Conservation (phyloP, 53 echinoderm and acorn worm genomes). For the Echinometra lucunter region DNA sequence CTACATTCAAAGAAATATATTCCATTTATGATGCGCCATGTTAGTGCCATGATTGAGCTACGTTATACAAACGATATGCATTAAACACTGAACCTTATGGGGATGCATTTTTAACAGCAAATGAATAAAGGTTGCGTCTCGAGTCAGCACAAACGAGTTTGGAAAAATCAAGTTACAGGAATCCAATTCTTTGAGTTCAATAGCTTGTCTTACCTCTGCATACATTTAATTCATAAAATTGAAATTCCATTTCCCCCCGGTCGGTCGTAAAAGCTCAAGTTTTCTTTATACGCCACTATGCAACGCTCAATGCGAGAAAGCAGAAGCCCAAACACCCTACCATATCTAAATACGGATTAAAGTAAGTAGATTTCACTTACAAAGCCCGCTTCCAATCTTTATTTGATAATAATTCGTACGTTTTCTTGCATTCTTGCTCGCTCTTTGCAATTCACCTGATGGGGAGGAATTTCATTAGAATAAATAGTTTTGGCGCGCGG, state of each 20-base stretch:
- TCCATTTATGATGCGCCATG: neutral
- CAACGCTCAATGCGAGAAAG: neutral
- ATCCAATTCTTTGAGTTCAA: slow-evolving; percentile 16
- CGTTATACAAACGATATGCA: neutral
- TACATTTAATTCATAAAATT: slow-evolving; percentile 49
- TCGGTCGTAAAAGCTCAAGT: neutral
- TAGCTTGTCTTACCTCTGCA: neutral
- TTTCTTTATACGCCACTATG: neutral
- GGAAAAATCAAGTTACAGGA: neutral
- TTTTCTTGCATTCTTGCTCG: slow-evolving; percentile 41
- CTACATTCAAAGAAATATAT: neutral
- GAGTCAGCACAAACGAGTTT: neutral
- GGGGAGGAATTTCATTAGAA: slow-evolving; percentile 47
- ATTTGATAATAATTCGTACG: slow-evolving; percentile 62
- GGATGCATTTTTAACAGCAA: neutral
- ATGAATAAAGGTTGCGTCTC: neutral
- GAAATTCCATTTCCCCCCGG: slow-evolving; percentile 52
- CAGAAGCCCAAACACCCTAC: neutral
- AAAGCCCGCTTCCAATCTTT: slow-evolving; percentile 37
- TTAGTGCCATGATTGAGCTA: neutral
- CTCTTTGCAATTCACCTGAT: slow-evolving; percentile 39
- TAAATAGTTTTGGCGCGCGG: slow-evolving; percentile 44
- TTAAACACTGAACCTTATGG: neutral
- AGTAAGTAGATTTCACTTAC: slow-evolving; percentile 66
- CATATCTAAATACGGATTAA: slow-evolving; percentile 43